Percentiles rank a stretch among this genome's conserved stretches.
Evolutionary conservation across 2,888 invertebrate genomes (phyloP).

Genomic region (Heterodera filipjevi): DNA sequence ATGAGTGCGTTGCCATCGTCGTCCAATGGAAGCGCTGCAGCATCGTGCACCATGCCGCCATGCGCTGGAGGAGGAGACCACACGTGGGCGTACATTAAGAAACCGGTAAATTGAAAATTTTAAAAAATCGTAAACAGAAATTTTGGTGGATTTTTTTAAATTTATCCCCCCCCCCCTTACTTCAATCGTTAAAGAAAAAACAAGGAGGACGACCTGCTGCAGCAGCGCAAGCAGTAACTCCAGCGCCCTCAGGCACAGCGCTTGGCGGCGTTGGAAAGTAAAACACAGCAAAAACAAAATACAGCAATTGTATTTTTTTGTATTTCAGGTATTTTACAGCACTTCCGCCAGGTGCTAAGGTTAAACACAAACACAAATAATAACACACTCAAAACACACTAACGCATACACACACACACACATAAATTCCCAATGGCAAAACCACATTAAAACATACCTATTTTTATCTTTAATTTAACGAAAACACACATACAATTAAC

Average conservation of each 20-base stretch:
- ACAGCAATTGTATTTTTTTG: background rate
- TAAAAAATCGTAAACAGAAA: no score
- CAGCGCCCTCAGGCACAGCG: background rate
- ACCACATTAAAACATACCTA: no score
- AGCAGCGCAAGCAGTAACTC: background rate
- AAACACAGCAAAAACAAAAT: background rate
- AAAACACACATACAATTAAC: no score
- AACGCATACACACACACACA: no score
- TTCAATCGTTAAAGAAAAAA: background rate
- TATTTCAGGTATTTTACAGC: background rate
- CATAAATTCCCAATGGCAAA: no score
- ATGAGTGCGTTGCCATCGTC: no score
- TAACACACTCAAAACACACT: no score
- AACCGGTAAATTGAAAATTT: background rate
- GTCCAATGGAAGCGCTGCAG: no score
- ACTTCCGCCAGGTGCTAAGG: constrained; percentile 1
- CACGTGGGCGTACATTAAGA: background rate
- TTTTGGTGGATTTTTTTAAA: no score
- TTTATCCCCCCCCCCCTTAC: background rate
- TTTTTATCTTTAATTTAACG: no score
- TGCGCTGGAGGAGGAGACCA: background rate
- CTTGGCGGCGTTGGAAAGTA: constrained; percentile 2
- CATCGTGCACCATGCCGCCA: background rate
- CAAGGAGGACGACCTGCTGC: background rate
- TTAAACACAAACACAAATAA: background rate